These are phyloP conservation scores for Dipodomys merriami DNA, from an alignment of 2,113 vertebrate species.

Conservation along the genomic window DNA sequence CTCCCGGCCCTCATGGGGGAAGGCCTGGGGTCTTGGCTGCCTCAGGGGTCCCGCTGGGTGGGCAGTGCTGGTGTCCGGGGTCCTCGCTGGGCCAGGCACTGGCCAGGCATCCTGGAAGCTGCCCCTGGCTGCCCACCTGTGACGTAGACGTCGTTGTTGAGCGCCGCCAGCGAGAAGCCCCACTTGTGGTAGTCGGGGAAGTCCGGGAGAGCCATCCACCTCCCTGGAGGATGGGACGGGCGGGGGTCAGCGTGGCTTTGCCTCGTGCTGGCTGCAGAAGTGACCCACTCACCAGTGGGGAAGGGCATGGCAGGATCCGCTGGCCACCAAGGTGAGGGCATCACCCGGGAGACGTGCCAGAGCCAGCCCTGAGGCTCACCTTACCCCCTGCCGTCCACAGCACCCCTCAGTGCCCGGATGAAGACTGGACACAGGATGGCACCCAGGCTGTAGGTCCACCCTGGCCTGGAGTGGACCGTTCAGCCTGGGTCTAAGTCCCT, in stretches of 20 bases:
- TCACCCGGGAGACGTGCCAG: accelerated
- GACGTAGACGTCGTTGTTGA: conserved; percentile 95
- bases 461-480: not conserved
- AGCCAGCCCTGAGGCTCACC: too few species aligned
- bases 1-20: not conserved
- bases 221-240: conserved; percentile 83
- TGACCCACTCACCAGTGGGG: accelerated
- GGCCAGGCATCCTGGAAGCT: too few species aligned
- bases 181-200: conserved; percentile 98
- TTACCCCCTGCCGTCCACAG: not conserved
- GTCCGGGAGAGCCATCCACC: conserved; percentile 93
- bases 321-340: not conserved
- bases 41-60: accelerated
- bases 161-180: conserved; percentile 94
- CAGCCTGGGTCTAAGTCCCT: not conserved
- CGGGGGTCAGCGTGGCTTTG: not conserved
- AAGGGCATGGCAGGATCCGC: too few species aligned
- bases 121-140: conserved; percentile 88
- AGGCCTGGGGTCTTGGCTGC: not conserved
- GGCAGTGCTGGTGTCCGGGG: too few species aligned
- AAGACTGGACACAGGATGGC: not conserved
- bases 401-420: accelerated
- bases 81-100: not conserved
- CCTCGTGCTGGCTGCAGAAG: accelerated
- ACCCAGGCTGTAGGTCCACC: not conserved